Percentiles rank a stretch among this genome's conserved stretches.
Evolutionary conservation across 2,113 vertebrate species (phyloP).

Genomic region (Pipa parva): DNA sequence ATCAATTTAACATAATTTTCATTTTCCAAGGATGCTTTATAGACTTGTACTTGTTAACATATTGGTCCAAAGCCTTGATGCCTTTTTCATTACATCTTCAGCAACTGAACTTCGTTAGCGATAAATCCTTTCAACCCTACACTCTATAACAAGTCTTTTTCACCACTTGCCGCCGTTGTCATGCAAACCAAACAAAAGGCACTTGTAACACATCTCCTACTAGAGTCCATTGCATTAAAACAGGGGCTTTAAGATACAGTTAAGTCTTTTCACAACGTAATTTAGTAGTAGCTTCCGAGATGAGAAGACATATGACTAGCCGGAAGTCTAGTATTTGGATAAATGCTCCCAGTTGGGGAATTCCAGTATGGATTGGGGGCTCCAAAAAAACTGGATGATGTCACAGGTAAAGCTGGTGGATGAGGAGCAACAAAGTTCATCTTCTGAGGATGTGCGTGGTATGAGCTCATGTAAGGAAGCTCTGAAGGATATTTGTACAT

Average conservation of each 20-base stretch:
- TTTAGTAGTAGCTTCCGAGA: constrained; percentile 82
- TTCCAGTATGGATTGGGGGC: constrained; percentile 82
- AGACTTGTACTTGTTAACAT: constrained; percentile 50
- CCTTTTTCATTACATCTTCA: constrained; percentile 50
- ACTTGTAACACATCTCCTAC: constrained; percentile 56
- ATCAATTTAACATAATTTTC: constrained; percentile 48
- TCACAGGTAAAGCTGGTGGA: constrained; percentile 72
- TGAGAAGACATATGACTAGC: constrained; percentile 81
- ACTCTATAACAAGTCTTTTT: constrained; percentile 48
- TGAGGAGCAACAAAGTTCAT: constrained; percentile 84
- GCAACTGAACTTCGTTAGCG: constrained; percentile 55
- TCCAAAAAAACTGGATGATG: constrained; percentile 77
- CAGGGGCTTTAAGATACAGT: constrained; percentile 42
- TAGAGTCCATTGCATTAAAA: constrained; percentile 47
- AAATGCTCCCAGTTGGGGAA: constrained; percentile 77
- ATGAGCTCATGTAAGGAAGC: constrained; percentile 80
- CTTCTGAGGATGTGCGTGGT: constrained; percentile 81
- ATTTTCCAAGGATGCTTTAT: constrained; percentile 46
- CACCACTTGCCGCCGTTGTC: constrained; percentile 41
- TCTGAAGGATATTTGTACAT: constrained; percentile 86
- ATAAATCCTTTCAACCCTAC: constrained; percentile 49
- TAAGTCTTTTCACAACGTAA: constrained; percentile 27
- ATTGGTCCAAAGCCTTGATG: constrained; percentile 52
- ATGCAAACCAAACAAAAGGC: constrained; percentile 53
- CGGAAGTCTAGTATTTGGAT: constrained; percentile 76